phyloP scores from a whole-genome alignment of 2,797 vertebrate genomes.

The Lemur catta region DNA sequence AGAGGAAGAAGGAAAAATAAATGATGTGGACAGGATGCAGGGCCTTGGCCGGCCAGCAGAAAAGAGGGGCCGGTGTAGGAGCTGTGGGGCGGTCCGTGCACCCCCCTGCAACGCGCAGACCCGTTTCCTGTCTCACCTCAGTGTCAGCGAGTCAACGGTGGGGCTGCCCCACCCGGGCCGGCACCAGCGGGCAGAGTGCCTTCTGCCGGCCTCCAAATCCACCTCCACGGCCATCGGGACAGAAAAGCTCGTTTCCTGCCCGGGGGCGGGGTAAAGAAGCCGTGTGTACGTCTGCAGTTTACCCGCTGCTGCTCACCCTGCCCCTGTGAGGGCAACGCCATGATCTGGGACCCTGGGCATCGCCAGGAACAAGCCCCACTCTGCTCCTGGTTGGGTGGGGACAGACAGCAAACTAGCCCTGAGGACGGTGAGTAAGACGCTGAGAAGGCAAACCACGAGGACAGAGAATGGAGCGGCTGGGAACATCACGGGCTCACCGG shows the following conservation, averaged over 20 bases:
- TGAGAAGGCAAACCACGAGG: neutral
- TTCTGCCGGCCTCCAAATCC: neutral
- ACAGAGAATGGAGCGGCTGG: rapidly evolving
- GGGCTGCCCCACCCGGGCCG: neutral
- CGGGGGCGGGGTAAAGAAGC: neutral
- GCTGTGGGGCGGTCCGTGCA: rapidly evolving
- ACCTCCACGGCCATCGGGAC: neutral
- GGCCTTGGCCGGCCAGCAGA: neutral
- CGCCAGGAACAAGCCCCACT: neutral
- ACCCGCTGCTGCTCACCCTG: neutral
- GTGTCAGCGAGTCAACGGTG: neutral
- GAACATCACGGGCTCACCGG: rapidly evolving
- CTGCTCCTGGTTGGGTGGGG: neutral
- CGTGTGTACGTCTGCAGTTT: rapidly evolving
- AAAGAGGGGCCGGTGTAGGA: no score
- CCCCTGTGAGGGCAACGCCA: neutral
- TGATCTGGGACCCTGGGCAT: neutral
- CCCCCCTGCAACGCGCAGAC: neutral
- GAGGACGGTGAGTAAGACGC: neutral
- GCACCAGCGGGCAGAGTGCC: no score
- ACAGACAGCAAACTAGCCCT: neutral
- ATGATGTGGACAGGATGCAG: neutral
- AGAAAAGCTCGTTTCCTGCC: neutral
- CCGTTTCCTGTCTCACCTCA: neutral
- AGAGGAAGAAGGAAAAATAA: neutral